These are phyloP conservation scores for Cynocephalus volans DNA, from an alignment of 2,113 vertebrate species.

Conservation along the genomic window DNA sequence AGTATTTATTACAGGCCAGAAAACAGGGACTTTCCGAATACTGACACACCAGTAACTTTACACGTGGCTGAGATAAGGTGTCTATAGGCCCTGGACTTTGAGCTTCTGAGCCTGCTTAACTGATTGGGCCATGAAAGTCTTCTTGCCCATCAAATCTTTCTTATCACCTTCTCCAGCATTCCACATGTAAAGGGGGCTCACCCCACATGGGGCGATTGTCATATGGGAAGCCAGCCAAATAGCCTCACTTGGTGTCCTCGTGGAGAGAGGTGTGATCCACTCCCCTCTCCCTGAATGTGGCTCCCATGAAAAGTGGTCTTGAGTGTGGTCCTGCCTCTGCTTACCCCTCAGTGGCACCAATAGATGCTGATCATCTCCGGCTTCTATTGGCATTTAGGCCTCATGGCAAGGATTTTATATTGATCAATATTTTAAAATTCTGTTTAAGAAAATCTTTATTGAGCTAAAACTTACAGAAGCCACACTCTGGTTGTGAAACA, in stretches of 20 bases:
- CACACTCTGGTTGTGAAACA: neutral
- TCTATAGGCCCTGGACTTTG: neutral
- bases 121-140: slow-evolving; percentile 20
- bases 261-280: neutral
- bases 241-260: neutral
- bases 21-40: slow-evolving; percentile 31
- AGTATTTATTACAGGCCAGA: slow-evolving; percentile 66
- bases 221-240: neutral
- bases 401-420: neutral
- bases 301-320: neutral
- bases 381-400: neutral
- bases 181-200: neutral
- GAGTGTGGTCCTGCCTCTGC: neutral
- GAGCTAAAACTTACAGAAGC: slow-evolving; percentile 30
- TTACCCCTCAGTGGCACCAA: neutral
- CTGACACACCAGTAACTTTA: neutral
- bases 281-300: accelerated
- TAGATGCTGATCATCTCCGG: neutral
- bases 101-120: slow-evolving; percentile 54
- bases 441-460: neutral
- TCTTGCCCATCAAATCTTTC: slow-evolving; percentile 4
- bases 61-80: slow-evolving; percentile 8
- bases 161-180: neutral
- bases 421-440: neutral
- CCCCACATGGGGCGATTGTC: neutral